These are phyloP conservation scores for Autographa pulchrina DNA, from an alignment of 2,888 invertebrate species.

Conservation along the genomic window DNA sequence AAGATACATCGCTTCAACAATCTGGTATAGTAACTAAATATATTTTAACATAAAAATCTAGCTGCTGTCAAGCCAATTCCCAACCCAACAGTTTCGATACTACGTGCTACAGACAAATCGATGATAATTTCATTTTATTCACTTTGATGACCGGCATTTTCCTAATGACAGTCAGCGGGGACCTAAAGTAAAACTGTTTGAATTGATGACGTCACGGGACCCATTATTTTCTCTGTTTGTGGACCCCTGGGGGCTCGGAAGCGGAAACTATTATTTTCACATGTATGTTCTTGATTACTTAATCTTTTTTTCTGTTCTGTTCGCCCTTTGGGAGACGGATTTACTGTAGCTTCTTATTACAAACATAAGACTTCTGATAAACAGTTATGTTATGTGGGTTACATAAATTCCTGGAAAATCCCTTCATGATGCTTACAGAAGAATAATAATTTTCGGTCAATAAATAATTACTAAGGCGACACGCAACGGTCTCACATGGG, in stretches of 20 bases:
- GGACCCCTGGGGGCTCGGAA: not conserved
- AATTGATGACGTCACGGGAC: not conserved
- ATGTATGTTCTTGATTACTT: constrained; percentile 4
- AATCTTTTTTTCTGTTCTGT: not conserved
- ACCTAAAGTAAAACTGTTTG: constrained; percentile 21
- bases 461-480: no score
- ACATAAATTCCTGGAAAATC: no score
- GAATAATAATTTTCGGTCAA: no score
- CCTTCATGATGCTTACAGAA: no score
- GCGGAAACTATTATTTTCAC: constrained; percentile 5
- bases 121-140: constrained; percentile 27
- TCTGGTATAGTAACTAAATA: no score
- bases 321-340: not conserved
- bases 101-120: constrained; percentile 19
- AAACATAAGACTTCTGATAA: not conserved
- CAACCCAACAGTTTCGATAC: constrained; percentile 8
- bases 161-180: constrained; percentile 15
- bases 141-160: constrained; percentile 28
- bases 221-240: not conserved
- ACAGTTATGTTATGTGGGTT: no score
- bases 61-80: not conserved
- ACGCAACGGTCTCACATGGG: no score
- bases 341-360: not conserved
- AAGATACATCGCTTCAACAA: no score
- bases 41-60: no score